Evolutionary conservation across 2,113 vertebrate genomes (phyloP).

Genomic region (Empidonax alnorum): DNA sequence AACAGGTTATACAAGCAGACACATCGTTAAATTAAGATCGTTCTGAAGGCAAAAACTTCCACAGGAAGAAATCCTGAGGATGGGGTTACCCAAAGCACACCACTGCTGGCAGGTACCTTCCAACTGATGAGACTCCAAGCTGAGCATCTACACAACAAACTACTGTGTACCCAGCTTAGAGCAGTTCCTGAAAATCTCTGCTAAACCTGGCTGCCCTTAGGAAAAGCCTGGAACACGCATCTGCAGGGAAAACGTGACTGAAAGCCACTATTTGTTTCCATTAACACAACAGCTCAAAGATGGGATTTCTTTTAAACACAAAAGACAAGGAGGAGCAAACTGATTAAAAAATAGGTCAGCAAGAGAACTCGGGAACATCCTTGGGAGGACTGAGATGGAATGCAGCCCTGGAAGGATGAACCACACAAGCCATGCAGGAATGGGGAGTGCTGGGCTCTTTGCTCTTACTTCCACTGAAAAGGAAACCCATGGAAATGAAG

Average conservation of each 20-base stretch:
- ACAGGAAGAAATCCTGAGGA: background rate
- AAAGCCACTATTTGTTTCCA: background rate
- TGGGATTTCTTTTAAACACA: background rate
- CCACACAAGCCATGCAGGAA: background rate
- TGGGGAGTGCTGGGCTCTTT: background rate
- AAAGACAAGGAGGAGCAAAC: slow-evolving; percentile 51
- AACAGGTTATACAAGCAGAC: background rate
- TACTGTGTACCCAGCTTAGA: background rate
- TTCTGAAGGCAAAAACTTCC: background rate
- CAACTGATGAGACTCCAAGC: background rate
- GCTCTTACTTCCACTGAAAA: slow-evolving; percentile 47
- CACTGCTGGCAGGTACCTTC: background rate
- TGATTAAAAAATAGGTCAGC: slow-evolving; percentile 57
- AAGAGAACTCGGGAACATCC: background rate
- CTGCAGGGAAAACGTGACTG: background rate
- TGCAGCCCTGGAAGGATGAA: background rate
- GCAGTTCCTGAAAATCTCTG: background rate
- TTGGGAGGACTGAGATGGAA: background rate
- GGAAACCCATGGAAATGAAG: slow-evolving; percentile 69
- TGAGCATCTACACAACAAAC: background rate
- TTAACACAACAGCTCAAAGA: background rate
- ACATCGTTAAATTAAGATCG: background rate
- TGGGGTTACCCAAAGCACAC: background rate
- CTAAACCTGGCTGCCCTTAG: background rate
- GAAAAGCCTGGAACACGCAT: background rate